Percentiles rank a stretch among this genome's conserved stretches.
Evolutionary conservation across 2,888 invertebrate genomes (phyloP).

Genomic region (Eudasyphora cyanicolor): DNA sequence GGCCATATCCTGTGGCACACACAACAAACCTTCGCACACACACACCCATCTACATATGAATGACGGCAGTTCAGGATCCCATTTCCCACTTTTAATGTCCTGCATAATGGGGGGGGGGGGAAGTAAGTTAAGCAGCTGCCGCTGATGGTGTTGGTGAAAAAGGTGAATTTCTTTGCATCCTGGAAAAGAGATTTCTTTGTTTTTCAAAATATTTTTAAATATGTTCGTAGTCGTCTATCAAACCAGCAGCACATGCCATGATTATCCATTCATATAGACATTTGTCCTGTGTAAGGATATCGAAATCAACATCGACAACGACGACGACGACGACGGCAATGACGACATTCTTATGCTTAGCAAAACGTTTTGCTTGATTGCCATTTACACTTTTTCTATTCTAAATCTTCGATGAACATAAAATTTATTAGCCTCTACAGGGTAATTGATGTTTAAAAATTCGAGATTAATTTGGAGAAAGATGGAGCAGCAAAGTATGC

Average conservation of each 20-base stretch:
- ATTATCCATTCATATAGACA: constrained; percentile 27
- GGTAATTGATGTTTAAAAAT: neutral
- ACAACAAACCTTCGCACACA: neutral
- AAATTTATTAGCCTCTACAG: constrained; percentile 66
- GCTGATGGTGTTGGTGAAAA: constrained; percentile 38
- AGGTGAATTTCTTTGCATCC: constrained; percentile 49
- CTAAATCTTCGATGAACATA: constrained; percentile 3
- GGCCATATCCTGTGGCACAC: constrained; percentile 35
- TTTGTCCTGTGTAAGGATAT: constrained; percentile 6
- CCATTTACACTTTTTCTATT: constrained; percentile 65
- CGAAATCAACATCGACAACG: neutral
- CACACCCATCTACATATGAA: no score
- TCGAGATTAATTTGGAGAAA: neutral
- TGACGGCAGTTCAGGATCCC: neutral
- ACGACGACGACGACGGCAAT: neutral
- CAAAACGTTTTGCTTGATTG: constrained; percentile 54
- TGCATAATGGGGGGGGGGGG: neutral
- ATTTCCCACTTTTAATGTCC: constrained; percentile 24
- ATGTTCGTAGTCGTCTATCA: neutral
- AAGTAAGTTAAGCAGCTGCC: constrained; percentile 55
- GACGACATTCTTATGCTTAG: neutral
- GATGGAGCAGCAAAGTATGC: neutral
- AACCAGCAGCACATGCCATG: constrained; percentile 30
- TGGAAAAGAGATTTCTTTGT: constrained; percentile 14
- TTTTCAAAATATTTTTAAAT: constrained; percentile 24